Conservation (phyloP, 2,888 invertebrate genomes). For the Drosophila setosimentum region DNA sequence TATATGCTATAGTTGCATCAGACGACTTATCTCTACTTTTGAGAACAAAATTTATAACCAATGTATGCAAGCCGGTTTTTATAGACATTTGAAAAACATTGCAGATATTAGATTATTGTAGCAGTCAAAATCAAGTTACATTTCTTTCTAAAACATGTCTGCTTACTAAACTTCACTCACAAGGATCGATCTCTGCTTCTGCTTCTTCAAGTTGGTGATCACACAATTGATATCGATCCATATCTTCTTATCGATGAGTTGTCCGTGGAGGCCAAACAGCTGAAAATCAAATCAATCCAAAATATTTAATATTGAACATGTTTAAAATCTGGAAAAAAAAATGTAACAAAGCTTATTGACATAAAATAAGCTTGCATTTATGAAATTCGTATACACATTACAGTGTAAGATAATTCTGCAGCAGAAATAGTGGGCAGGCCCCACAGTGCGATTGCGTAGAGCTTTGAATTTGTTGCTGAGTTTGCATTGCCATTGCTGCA, state of each 20-base stretch:
- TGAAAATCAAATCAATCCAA: too few species aligned
- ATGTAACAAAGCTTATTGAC: too few species aligned
- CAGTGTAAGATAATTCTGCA: not conserved
- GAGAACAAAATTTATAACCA: not conserved
- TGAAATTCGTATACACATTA: not conserved
- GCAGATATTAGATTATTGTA: not conserved
- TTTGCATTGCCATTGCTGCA: slow-evolving; percentile 24
- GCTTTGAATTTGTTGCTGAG: slow-evolving; percentile 17
- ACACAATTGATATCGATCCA: too few species aligned
- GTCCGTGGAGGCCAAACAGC: not conserved
- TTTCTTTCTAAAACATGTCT: too few species aligned
- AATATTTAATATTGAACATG: too few species aligned
- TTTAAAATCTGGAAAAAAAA: too few species aligned
- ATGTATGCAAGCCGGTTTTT: not conserved
- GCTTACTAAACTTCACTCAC: too few species aligned
- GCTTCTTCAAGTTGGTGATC: too few species aligned
- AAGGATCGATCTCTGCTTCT: too few species aligned
- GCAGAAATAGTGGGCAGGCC: not conserved
- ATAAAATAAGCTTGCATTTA: not conserved
- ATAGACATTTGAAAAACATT: not conserved
- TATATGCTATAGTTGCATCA: not conserved
- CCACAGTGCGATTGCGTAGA: slow-evolving; percentile 4
- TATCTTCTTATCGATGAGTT: not conserved
- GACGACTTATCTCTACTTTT: not conserved
- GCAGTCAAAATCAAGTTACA: too few species aligned